A percentile compares a stretch with the other conserved stretches of the same genome.
These are phyloP conservation scores for Bombus picipes DNA, from an alignment of 1,140 invertebrate genomes.

Conservation along the genomic window DNA sequence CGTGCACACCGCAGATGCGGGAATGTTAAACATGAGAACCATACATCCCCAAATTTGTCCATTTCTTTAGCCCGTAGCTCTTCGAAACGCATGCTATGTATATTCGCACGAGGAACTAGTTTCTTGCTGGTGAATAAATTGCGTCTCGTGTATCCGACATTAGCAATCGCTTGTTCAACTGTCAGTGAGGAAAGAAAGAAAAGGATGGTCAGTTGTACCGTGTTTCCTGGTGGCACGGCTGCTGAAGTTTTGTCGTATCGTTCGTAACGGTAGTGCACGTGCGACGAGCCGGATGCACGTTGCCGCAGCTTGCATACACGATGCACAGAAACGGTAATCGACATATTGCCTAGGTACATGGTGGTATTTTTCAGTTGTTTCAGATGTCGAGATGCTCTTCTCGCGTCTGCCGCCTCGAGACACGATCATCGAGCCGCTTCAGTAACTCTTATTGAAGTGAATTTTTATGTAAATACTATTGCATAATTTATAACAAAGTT, in stretches of 20 bases:
- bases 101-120: background rate
- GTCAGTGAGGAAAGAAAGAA: background rate
- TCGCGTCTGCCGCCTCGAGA: background rate
- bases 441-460: background rate
- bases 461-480: background rate
- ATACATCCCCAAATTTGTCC: background rate
- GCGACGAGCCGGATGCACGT: constrained; percentile 37
- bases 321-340: constrained; percentile 36
- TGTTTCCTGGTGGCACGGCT: background rate
- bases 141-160: background rate
- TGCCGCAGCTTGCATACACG: constrained; percentile 13
- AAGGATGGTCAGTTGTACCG: background rate
- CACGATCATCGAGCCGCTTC: background rate
- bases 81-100: background rate
- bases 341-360: background rate
- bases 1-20: no score
- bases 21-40: background rate
- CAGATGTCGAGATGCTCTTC: background rate
- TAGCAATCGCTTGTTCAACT: background rate
- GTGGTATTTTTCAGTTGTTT: constrained; percentile 15
- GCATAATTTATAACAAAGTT: no score
- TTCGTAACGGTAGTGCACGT: constrained; percentile 30
- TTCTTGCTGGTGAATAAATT: background rate
- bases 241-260: background rate
- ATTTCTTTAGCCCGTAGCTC: background rate